Evolutionary conservation across 2,797 vertebrate species (phyloP), one percentile per base, ranked within the genome.

Genomic region (Eleutherodactylus coqui): DNA sequence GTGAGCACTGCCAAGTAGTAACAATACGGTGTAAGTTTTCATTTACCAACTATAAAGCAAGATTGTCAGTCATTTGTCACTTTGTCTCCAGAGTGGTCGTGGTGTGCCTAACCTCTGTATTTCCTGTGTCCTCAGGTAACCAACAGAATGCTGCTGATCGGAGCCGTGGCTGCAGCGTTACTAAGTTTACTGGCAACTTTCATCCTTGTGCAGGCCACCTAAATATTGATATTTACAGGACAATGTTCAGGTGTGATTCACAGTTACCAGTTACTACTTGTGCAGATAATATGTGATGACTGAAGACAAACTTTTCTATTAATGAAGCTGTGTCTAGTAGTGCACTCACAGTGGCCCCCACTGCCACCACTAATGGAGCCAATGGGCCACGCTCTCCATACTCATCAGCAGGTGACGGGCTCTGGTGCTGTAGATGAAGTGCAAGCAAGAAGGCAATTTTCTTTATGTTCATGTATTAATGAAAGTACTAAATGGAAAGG

Each of bases 111-210:
- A 79, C 45, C 75, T 85, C 83, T 41, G 45, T 45, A 27, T 76
- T 69, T 81, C 36, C 29, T 81, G n/a, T 81, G n/a, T 27, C 21
- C 93, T 89, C 88, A 96, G 96, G 94, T 92, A 84, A 92, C 94
- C 89, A 93, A 94, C 86, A 95, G 93, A 94, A 95, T 93, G 90
- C 89, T 95, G 84, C 90, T 96, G 84, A 91, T 95, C 0, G 94
- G 94, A 76, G 95, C 95, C 87, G 89, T 95, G 91, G 90, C 92
- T 86, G 94, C 95, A 89, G 94, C 94, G 77, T 88, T 95, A 89
- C 93, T 93, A 83, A 94, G 95, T 90, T 92, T 96, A 86, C 91
- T 95, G 89, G 93, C 90, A 0, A 94, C 94, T 32, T 79, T 96
- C 83, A 88, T 96, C 88, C 93, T 84, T 47, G 75, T 76, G 17